Evolutionary conservation across 1,140 invertebrate genomes (phyloP).

Genomic region (Lethrus apterus): DNA sequence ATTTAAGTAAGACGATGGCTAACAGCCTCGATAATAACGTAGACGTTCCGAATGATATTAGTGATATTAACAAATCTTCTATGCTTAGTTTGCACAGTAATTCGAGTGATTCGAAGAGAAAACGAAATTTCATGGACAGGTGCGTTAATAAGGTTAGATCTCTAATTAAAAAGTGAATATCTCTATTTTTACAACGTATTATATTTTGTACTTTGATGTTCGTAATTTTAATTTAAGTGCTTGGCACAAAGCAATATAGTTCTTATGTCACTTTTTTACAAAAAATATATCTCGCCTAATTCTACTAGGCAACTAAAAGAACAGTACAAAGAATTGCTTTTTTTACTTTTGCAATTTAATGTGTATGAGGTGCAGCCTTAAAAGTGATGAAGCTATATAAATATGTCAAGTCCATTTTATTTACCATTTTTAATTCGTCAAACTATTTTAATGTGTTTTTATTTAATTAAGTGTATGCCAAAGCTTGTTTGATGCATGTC

Average conservation of each 20-base stretch:
- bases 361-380: constrained; percentile 6
- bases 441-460: constrained; percentile 5
- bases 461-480: constrained; percentile 1
- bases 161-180: constrained; percentile 55
- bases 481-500: not conserved
- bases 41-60: constrained; percentile 16
- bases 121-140: constrained; percentile 69
- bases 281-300: not conserved
- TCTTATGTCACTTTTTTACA: not conserved
- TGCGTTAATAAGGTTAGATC: constrained; percentile 70
- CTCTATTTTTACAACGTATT: constrained; percentile 9
- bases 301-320: constrained; percentile 9
- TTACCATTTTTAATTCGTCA: not conserved
- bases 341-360: constrained; percentile 8
- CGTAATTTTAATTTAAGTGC: not conserved
- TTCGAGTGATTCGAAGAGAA: constrained; percentile 47
- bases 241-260: not conserved
- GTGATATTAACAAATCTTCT: constrained; percentile 37
- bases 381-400: constrained; percentile 1
- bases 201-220: not conserved
- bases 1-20: constrained; percentile 15
- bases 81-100: constrained; percentile 27
- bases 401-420: not conserved
- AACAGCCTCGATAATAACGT: no score
- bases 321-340: constrained; percentile 17